These are phyloP conservation scores for Enteromius trimaculatus DNA, from an alignment of 2,797 vertebrate species.

Conservation along the genomic window DNA sequence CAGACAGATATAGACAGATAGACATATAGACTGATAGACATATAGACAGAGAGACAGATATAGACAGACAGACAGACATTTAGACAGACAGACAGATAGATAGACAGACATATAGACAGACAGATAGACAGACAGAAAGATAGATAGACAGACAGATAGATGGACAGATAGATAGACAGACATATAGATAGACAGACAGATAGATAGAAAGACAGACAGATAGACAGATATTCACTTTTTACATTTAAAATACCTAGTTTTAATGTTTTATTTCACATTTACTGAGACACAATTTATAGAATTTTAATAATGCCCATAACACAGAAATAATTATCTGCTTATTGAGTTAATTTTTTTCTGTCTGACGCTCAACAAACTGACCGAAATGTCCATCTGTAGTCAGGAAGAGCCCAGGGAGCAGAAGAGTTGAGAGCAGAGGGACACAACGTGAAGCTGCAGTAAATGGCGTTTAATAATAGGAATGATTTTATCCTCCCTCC, in stretches of 20 bases:
- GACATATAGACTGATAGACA: too few species aligned
- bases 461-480: conserved; percentile 74
- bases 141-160: background rate
- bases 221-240: too few species aligned
- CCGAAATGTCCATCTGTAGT: conserved; percentile 18
- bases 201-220: background rate
- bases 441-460: conserved; percentile 38
- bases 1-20: accelerated
- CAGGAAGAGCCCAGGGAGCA: conserved; percentile 62
- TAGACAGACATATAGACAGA: accelerated
- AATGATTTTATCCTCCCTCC: conserved; percentile 69
- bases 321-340: background rate
- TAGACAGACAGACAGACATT: accelerated
- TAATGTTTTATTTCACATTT: background rate
- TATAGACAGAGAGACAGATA: too few species aligned
- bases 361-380: background rate
- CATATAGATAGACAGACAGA: accelerated
- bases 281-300: background rate
- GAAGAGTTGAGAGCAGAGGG: conserved; percentile 43
- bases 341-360: background rate
- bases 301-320: background rate
- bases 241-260: background rate
- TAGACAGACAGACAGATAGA: too few species aligned
- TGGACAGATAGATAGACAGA: background rate
- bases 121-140: background rate